Evolutionary conservation across 2,797 vertebrate species (phyloP), one percentile per base, ranked within the genome.

Genomic region (Coregonus sp.): DNA sequence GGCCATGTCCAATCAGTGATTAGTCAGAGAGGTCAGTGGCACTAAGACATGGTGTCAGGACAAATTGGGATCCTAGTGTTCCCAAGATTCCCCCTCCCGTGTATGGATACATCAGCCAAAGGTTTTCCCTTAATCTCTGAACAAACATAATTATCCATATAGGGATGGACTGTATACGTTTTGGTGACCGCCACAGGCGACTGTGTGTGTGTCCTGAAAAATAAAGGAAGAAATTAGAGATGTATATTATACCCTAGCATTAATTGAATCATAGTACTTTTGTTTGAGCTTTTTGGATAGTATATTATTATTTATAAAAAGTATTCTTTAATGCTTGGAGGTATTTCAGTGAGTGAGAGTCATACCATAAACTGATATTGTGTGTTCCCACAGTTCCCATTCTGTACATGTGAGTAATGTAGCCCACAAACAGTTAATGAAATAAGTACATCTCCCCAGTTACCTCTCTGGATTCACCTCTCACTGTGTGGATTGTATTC

Each of bases 401-500:
- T 15, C 4, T 6, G 20, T 33, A 67, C 29, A 16, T 33, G 31
- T 25, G 25, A 67, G 65, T 31, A 25, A 16, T 14, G 80, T 84
- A 84, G 77, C 85, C 75, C 76, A 89, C 90, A 79, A 90, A 91
- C 88, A 86, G 86, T 90, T 89, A 88, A 87, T 80, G 76, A 78
- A 78, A 35, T 12, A 85, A 86, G 84, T 87, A 12, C 40, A 47
- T 47, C 40, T 91, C 85, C 89, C 86, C 83, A 87, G 89, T 89
- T 87, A 87, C 91, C 83, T 87, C 84, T 80, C 76, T 15, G 77
- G 75, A 84, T 86, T 84, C 84, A 80, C 83, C 83, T 86, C 82
- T 69, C 85, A 85, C 81, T 89, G 84, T 87, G 85, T 90, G 85
- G 81, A 91, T 85, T 84, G 79, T 76, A 87, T 47, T 47, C 0